Evolutionary conservation across 1,140 invertebrate genomes (phyloP).

Genomic region (Anadara kagoshimensis): DNA sequence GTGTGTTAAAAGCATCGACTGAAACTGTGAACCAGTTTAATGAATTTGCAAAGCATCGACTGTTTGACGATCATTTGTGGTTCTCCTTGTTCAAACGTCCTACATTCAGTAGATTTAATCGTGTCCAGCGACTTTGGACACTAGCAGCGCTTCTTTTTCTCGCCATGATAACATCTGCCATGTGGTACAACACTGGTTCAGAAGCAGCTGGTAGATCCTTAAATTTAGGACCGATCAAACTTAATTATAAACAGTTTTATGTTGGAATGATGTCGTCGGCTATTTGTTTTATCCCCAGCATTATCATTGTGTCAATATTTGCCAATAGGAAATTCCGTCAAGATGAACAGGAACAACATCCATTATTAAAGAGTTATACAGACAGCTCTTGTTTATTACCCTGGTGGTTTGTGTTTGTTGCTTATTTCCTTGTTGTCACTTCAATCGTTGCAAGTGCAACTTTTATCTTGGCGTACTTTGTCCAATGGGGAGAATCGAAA

Average conservation of each 20-base stretch:
- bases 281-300: background rate
- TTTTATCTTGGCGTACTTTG: conserved; percentile 29
- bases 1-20: background rate
- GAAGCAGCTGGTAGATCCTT: background rate
- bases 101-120: conserved; percentile 24
- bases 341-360: too few species aligned
- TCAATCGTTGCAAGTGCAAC: conserved; percentile 10
- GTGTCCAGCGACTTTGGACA: conserved; percentile 31
- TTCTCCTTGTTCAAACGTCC: conserved; percentile 34
- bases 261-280: conserved; percentile 13
- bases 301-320: conserved; percentile 10
- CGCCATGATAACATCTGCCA: conserved; percentile 30
- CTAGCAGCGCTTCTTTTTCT: conserved; percentile 25
- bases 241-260: conserved; percentile 26
- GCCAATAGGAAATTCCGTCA: background rate
- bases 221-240: conserved; percentile 12
- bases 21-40: conserved; percentile 12
- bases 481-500: conserved; percentile 22
- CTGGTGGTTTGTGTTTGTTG: conserved; percentile 33
- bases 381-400: conserved; percentile 6
- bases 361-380: too few species aligned
- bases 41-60: conserved; percentile 2
- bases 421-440: conserved; percentile 15
- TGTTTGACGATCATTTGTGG: conserved; percentile 40
- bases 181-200: conserved; percentile 14